Base-by-base conservation (phyloP, 2,797 vertebrate genomes). In the Ispidina picta region DNA sequence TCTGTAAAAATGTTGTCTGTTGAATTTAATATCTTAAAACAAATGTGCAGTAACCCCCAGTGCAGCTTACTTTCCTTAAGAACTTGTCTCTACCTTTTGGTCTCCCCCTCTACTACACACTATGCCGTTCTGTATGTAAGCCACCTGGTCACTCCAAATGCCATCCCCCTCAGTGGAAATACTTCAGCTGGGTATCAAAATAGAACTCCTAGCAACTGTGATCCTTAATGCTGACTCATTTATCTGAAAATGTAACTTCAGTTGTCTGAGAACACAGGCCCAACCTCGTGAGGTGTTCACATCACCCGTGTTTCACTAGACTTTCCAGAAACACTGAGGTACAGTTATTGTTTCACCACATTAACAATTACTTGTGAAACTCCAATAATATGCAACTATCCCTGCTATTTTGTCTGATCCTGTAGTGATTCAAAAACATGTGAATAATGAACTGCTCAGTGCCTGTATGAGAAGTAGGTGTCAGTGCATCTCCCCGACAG, bases 181-280 rank as follows among this genome's bases (percentile, higher is more conserved):
- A 54, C 48, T 94, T 90, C 0, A 62, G 58, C 72, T 78, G 64
- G 62, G 62, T 54, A 80, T 75, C 62, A 86, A 91, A 97, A 96
- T 83, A 97, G 92, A 91, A 89, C 58, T 95, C 91, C 65, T 91
- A 78, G 90, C 93, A 96, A 83, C 51, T 92, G 48, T 65, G 87
- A 93, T 78, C 71, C 66, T 86, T 90, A 23, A 70, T 51, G 80
- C 62, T 96, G 94, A 95, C 59, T 93, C 93, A 92, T 44, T 70
- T 65, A 73, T 37, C 83, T 86, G 76, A 92, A 94, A 94, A 92
- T 86, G 66, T 6, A 79, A 84, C 64, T 87, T 75, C 31, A 51
- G 59, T 91, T 95, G 92, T 95, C 95, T 62, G 65, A 94, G 96
- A 96, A 93, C 79, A 79, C 44, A 81, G 10, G 77, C 12, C 22